phyloP scores from a whole-genome alignment of 1,140 invertebrate genomes.

The Ceratina australensis region DNA sequence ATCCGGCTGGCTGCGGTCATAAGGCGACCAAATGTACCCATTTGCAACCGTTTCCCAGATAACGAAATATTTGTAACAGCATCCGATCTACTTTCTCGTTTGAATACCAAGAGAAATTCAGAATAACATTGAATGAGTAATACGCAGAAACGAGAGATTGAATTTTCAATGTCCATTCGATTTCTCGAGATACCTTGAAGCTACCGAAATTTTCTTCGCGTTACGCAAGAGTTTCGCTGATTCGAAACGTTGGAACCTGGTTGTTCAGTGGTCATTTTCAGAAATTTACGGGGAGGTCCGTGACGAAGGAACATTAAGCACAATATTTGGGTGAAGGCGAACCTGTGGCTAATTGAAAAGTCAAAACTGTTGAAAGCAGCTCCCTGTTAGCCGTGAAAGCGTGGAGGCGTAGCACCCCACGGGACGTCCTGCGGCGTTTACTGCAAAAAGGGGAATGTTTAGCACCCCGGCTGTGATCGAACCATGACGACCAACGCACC shows the following conservation, averaged over 20 bases:
- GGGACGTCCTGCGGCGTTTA: conserved; percentile 13
- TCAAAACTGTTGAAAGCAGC: conserved; percentile 68
- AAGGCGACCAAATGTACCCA: conserved; percentile 20
- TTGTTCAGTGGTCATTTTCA: neutral
- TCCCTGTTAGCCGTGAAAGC: conserved; percentile 59
- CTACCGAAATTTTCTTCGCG: neutral
- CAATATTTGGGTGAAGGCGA: conserved; percentile 76
- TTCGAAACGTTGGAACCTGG: conserved; percentile 21
- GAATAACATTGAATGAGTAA: neutral
- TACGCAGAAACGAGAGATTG: neutral
- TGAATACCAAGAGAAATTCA: neutral
- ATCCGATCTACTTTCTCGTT: neutral
- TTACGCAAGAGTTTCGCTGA: neutral
- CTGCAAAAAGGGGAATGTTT: conserved; percentile 11
- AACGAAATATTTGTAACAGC: neutral
- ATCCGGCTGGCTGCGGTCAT: conserved; percentile 1
- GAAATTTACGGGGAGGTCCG: conserved; percentile 14
- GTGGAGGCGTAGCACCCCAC: conserved; percentile 50
- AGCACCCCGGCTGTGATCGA: conserved; percentile 1
- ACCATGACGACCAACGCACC: conserved; percentile 15
- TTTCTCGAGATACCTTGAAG: neutral
- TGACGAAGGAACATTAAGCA: conserved; percentile 64
- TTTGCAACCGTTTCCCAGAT: conserved; percentile 19
- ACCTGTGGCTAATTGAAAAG: conserved; percentile 77
- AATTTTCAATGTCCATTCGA: neutral